phyloP scores from a whole-genome alignment of 2,888 invertebrate species.

The Stictocephala bisonia region DNA sequence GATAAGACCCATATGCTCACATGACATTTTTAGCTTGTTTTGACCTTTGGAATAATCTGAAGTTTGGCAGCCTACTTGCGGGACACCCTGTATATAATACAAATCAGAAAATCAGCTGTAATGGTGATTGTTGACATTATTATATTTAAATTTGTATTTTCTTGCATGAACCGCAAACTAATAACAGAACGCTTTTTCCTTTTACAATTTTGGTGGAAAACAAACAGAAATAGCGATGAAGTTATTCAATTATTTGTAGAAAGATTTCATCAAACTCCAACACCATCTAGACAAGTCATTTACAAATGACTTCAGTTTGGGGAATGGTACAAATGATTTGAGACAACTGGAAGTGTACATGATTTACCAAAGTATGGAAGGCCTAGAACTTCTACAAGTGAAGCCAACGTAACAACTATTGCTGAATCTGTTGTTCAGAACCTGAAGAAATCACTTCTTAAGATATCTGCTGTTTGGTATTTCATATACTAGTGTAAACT shows the following conservation, averaged over 20 bases:
- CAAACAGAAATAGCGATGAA: too few species aligned
- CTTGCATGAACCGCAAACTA: slow-evolving; percentile 1
- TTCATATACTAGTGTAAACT: slow-evolving; percentile 12
- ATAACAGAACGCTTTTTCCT: not conserved
- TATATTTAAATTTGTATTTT: slow-evolving; percentile 10
- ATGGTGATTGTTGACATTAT: not conserved
- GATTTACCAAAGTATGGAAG: slow-evolving; percentile 3
- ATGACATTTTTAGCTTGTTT: too few species aligned
- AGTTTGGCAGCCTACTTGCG: too few species aligned
- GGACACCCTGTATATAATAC: too few species aligned
- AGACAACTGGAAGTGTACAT: not conserved
- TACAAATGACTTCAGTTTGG: too few species aligned
- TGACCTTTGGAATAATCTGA: too few species aligned
- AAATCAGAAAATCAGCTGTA: too few species aligned
- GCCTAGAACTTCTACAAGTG: slow-evolving; percentile 3
- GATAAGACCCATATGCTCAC: not conserved
- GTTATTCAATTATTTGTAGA: not conserved
- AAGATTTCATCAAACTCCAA: not conserved
- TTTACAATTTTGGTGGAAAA: not conserved
- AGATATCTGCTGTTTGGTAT: slow-evolving; percentile 7
- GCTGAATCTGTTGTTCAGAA: slow-evolving; percentile 14
- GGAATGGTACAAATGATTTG: slow-evolving; percentile 1
- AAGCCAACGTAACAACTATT: slow-evolving; percentile 6
- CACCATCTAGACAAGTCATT: too few species aligned
- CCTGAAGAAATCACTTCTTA: not conserved